Evolutionary conservation across 1,140 invertebrate genomes (phyloP).

Genomic region (Bombus difficillimus): DNA sequence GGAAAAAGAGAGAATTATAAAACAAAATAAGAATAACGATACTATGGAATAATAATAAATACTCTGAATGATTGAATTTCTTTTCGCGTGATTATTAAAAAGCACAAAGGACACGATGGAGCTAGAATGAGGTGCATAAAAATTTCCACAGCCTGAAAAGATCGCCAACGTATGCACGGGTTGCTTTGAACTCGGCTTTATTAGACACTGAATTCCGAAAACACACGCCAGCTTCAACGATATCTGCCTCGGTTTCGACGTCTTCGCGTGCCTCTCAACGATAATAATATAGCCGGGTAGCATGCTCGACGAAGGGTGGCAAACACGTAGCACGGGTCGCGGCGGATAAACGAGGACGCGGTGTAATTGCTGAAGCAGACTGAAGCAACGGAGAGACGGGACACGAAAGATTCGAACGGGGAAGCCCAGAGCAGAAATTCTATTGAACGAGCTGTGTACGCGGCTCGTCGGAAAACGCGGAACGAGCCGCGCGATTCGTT

Average conservation of each 20-base stretch:
- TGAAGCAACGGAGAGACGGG: background rate
- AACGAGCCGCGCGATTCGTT: slow-evolving; percentile 11
- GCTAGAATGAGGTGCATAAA: too few relatives aligned
- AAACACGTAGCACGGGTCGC: background rate
- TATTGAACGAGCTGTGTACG: slow-evolving; percentile 12
- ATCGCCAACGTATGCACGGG: background rate
- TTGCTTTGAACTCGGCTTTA: background rate
- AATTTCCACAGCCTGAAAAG: too few relatives aligned
- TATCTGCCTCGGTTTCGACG: slow-evolving; percentile 9
- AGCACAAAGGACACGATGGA: background rate
- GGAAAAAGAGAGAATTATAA: background rate
- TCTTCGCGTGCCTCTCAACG: background rate
- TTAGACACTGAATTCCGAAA: slow-evolving; percentile 9
- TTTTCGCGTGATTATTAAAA: background rate
- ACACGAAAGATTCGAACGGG: slow-evolving; percentile 6
- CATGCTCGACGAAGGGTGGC: background rate
- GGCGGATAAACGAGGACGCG: background rate
- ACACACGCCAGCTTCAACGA: background rate
- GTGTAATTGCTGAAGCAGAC: slow-evolving; percentile 36
- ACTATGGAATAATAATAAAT: background rate
- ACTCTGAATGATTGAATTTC: background rate
- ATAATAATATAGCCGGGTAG: background rate
- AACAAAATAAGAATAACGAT: background rate
- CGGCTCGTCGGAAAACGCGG: slow-evolving; percentile 11
- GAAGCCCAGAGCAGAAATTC: slow-evolving; percentile 16